Evolutionary conservation across 2,113 vertebrate genomes (phyloP), one percentile per base, ranked within the genome.

Genomic region (Festucalex cinctus): DNA sequence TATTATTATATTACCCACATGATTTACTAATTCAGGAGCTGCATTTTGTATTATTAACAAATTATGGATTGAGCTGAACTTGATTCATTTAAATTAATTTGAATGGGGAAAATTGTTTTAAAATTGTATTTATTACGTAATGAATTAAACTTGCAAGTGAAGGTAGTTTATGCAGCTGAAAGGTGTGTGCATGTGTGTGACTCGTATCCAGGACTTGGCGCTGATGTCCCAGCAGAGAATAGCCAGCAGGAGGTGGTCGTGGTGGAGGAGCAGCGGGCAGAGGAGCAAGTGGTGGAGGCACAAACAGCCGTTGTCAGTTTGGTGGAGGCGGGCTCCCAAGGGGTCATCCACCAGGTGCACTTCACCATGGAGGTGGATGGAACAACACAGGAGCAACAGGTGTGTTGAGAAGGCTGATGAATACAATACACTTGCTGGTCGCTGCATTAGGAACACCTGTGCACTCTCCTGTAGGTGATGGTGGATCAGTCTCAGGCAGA

Each of bases 301-400:
- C 81, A 85, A 69, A 91, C 86, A 64, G 94, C 94, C 0, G 92
- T 95, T 8, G 94, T 98, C 74, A 94, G 92, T 32, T 90, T 98
- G 6, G 92, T 96, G 48, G 94, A 95, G 9, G 90, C 94, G 5
- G 93, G 91, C 5, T 93, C 95, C 61, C 95, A 94, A 73, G 95
- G 95, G 0, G 88, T 95, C 49, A 91, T 98, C 41, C 95, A 95
- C 0, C 93, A 96, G 73, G 94, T 96, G 63, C 95, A 96, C 0
- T 94, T 98, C 35, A 95, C 95, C 78, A 93, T 99, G 93, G 94
- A 95, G 79, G 93, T 91, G 64, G 87, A 92, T 62, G 81, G 88
- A 70, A 73, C 83, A 7, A 90, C 78, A 7, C 83, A 91, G 48
- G 85, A 87, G 39, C 88, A 91, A 59, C 90, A 91, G 81, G 91